phyloP scores from a whole-genome alignment of 35 echinoderm and acorn worm genomes.

The Nesometra sesokonis region DNA sequence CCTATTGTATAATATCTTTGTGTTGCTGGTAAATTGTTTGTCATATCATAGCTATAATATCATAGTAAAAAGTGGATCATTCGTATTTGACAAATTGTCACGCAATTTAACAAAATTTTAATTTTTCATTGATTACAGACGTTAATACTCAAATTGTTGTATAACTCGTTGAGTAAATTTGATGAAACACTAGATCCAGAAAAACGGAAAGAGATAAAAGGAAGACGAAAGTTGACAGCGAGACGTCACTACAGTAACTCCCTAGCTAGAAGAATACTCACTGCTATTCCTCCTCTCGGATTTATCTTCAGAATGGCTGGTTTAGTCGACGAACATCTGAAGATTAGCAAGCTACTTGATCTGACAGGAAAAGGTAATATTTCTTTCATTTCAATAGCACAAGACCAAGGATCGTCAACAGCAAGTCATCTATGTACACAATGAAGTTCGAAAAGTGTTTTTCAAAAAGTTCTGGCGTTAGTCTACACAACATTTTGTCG shows the following conservation, averaged over 20 bases:
- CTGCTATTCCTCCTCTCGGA: neutral
- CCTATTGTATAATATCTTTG: too few relatives aligned
- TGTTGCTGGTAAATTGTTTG: too few relatives aligned
- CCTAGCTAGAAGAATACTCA: neutral
- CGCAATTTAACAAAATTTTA: neutral
- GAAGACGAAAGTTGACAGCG: neutral
- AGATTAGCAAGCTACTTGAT: neutral
- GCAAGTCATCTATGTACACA: too few relatives aligned
- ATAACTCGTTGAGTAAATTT: neutral
- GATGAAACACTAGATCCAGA: neutral
- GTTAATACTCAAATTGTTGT: neutral
- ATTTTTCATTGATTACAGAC: neutral
- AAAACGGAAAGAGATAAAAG: neutral
- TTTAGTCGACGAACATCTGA: neutral
- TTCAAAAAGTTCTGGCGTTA: too few relatives aligned
- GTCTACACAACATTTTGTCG: too few relatives aligned
- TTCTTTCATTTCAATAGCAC: too few relatives aligned
- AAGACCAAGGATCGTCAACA: too few relatives aligned
- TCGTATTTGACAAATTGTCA: too few relatives aligned
- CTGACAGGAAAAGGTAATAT: neutral
- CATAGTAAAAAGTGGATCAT: too few relatives aligned
- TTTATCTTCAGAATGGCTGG: neutral
- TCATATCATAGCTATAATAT: too few relatives aligned
- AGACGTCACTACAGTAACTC: neutral
- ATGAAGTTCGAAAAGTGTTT: too few relatives aligned